Base-by-base conservation (phyloP, 2,113 vertebrate species). In the Dendropsophus ebraccatus region DNA sequence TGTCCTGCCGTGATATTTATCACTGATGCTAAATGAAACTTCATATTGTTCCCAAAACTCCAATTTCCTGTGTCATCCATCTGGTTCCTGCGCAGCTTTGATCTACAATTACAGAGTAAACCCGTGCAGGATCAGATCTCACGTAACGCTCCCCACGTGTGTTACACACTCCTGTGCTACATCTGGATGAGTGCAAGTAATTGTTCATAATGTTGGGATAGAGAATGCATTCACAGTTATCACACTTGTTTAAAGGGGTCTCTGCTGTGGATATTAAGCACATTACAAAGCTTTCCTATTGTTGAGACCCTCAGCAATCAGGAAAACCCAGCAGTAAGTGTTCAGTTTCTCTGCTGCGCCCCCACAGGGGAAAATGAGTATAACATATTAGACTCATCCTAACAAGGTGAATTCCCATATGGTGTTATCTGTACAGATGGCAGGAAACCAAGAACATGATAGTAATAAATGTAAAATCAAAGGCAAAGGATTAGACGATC, bases 41-140 rank as follows among this genome's bases (percentile, higher is more conserved):
- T 60, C 8, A 2, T n/a, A 37, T 79, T 58, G 28, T 79, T 58
- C 17, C 32, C 19, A 23, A 28, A 79, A 35, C 52, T 60, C 41
- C 41, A 58, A 79, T 79, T 79, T 79, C 76, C 76, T 58, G 76
- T 5, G 32, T 19, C 32, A 23, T 58, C 76, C 52, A 79, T 79
- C 52, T 79, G 50, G 52, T 58, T 79, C 30, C 32, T 79, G 56
- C 35, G 12, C 56, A 5, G 25, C 28, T 79, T 58, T 79, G 49
- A 79, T 79, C 52, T 37, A 37, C 14, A 4, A 23, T 30, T 58
- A n/a, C n/a, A 37, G n/a, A 58, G 50, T 54, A 6, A 50, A 25
- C 28, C 50, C 19, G 50, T 1, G 45, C 49, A 35, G 50, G 50
- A 56, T 12, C 75, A 54, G 49, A 19, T 78, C 25, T 30, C 49